A percentile compares a stretch with the other conserved stretches of the same genome.
Evolutionary conservation across 2,113 vertebrate genomes (phyloP).

Genomic region (Cyanoliseus patagonus): DNA sequence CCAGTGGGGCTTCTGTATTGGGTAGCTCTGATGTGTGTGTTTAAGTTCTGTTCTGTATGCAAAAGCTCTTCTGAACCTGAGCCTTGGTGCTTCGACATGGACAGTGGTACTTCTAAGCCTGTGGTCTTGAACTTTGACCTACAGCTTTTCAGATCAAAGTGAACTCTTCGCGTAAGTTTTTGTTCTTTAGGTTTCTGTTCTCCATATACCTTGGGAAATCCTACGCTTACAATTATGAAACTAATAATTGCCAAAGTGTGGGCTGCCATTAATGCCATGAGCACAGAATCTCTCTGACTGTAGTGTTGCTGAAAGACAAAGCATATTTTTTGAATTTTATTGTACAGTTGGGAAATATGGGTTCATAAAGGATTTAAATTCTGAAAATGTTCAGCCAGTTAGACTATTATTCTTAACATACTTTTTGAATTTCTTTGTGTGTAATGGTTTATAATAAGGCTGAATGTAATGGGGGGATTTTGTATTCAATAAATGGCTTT

Average conservation of each 20-base stretch:
- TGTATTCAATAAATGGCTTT: constrained; percentile 73
- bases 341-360: constrained; percentile 49
- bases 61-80: not conserved
- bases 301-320: constrained; percentile 54
- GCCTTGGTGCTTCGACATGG: not conserved
- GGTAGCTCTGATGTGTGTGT: fast-evolving
- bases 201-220: not conserved
- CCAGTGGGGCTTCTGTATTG: fast-evolving
- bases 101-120: not conserved
- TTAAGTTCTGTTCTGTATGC: not conserved
- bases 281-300: constrained; percentile 16
- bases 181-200: not conserved
- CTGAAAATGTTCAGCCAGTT: constrained; percentile 54
- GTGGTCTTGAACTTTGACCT: not conserved
- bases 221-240: constrained; percentile 12
- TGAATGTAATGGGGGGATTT: constrained; percentile 51
- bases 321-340: constrained; percentile 51
- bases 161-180: not conserved
- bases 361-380: constrained; percentile 38
- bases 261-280: not conserved
- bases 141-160: not conserved
- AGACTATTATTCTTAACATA: constrained; percentile 8
- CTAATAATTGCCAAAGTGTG: not conserved
- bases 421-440: constrained; percentile 29
- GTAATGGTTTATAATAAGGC: constrained; percentile 53